phyloP scores from a whole-genome alignment of 2,113 vertebrate genomes.

The Noturus placidus region DNA sequence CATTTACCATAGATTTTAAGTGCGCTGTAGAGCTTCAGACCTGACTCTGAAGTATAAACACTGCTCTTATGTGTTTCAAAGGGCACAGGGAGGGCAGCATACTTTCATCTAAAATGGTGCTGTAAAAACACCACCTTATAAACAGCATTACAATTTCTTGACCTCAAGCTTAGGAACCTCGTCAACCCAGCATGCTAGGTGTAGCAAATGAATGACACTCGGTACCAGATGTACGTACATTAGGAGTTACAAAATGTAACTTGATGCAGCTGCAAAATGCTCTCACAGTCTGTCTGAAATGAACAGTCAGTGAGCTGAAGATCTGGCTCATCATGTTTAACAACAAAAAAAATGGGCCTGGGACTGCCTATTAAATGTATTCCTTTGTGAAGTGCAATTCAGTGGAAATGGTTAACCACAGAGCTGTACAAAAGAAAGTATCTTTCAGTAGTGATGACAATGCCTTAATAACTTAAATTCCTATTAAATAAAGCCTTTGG shows the following conservation, averaged over 20 bases:
- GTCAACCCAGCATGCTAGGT: neutral
- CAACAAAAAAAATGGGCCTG: neutral
- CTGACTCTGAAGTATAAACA: slow-evolving; percentile 18
- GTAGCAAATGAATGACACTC: neutral
- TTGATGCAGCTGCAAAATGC: neutral
- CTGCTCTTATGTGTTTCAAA: neutral
- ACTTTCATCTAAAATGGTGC: neutral
- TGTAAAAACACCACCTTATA: slow-evolving; percentile 1
- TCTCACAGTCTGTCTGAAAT: neutral
- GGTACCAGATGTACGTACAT: neutral
- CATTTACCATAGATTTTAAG: slow-evolving; percentile 7
- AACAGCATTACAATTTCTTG: neutral
- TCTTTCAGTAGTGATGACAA: neutral
- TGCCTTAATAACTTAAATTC: neutral
- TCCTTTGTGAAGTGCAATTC: neutral
- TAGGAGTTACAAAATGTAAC: neutral
- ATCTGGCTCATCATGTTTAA: neutral
- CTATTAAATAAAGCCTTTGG: neutral
- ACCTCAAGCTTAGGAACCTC: neutral
- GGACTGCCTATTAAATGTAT: neutral
- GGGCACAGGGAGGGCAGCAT: neutral
- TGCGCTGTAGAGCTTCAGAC: neutral
- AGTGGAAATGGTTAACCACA: neutral
- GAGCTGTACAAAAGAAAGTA: neutral
- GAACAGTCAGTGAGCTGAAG: neutral